Percentiles rank a stretch among this genome's conserved stretches.
Conservation (phyloP, 1,140 invertebrate genomes). For the Trachymyrmex cornetzi region DNA sequence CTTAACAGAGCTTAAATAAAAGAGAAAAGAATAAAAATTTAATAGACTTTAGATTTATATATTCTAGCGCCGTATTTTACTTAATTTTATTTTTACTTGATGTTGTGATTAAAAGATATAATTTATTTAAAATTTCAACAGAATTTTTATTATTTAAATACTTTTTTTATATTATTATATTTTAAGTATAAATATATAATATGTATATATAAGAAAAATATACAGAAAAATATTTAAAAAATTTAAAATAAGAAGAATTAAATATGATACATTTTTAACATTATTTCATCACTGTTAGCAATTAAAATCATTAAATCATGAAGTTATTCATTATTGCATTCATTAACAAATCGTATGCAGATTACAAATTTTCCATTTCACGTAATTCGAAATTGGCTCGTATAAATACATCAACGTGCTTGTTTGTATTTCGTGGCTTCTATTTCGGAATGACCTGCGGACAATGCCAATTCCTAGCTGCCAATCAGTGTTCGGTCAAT, state of each 20-base stretch:
- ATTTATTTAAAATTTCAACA: not conserved
- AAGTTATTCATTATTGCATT: constrained; percentile 13
- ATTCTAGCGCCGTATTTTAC: not conserved
- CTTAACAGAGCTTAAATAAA: not conserved
- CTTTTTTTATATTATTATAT: not conserved
- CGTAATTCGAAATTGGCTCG: not conserved
- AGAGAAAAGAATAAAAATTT: not conserved
- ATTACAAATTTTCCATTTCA: constrained; percentile 13
- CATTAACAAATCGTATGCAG: not conserved
- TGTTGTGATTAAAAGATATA: not conserved
- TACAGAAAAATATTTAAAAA: not conserved
- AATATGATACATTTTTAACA: not conserved
- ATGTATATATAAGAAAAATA: not conserved
- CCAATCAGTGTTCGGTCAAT: constrained; percentile 39
- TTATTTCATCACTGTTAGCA: not conserved
- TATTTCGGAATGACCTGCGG: constrained; percentile 26
- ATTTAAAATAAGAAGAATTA: not conserved
- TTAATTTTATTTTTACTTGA: not conserved
- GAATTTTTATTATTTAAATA: not conserved
- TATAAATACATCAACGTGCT: constrained; percentile 24
- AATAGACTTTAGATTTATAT: not conserved
- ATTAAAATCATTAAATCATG: constrained; percentile 16
- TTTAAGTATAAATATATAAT: not conserved
- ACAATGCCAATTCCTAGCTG: constrained; percentile 46
- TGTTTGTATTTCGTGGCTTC: constrained; percentile 16